Conservation (phyloP, 2,797 vertebrate genomes). For the Hephaestus fuliginosus region DNA sequence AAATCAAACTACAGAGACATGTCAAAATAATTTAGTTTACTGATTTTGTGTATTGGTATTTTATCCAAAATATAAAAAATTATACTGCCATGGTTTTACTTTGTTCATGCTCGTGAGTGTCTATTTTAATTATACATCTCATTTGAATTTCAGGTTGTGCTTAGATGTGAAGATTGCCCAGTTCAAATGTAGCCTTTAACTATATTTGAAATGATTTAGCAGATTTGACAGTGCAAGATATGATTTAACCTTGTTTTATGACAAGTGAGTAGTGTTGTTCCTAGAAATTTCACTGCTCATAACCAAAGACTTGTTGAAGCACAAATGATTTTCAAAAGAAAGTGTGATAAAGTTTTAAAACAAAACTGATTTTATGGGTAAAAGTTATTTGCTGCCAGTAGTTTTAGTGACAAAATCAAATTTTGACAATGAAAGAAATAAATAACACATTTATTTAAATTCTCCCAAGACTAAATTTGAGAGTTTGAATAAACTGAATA, state of each 20-base stretch:
- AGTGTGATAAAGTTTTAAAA: conserved; percentile 12
- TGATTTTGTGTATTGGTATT: conserved; percentile 46
- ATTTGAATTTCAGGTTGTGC: conserved; percentile 51
- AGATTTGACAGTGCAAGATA: conserved; percentile 59
- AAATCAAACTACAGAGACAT: conserved; percentile 61
- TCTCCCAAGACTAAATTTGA: conserved; percentile 20
- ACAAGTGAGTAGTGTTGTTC: conserved; percentile 53
- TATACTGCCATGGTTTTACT: conserved; percentile 38
- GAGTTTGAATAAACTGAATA: conserved; percentile 25
- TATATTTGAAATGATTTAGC: conserved; percentile 53
- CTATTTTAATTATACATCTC: conserved; percentile 63
- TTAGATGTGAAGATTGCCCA: conserved; percentile 66
- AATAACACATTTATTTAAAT: conserved; percentile 38
- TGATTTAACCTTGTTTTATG: conserved; percentile 52
- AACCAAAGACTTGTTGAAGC: conserved; percentile 29
- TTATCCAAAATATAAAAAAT: conserved; percentile 55
- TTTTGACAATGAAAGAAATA: conserved; percentile 2
- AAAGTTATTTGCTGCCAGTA: conserved; percentile 18
- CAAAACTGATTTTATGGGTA: conserved; percentile 25
- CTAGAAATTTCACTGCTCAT: conserved; percentile 15
- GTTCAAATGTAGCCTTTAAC: conserved; percentile 57
- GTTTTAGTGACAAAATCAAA: conserved; percentile 31
- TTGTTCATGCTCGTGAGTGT: conserved; percentile 57
- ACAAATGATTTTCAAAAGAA: conserved; percentile 23
- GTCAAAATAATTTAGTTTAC: conserved; percentile 54